These are phyloP conservation scores for Protobothrops mucrosquamatus DNA, from an alignment of 2,113 vertebrate genomes.

Conservation along the genomic window DNA sequence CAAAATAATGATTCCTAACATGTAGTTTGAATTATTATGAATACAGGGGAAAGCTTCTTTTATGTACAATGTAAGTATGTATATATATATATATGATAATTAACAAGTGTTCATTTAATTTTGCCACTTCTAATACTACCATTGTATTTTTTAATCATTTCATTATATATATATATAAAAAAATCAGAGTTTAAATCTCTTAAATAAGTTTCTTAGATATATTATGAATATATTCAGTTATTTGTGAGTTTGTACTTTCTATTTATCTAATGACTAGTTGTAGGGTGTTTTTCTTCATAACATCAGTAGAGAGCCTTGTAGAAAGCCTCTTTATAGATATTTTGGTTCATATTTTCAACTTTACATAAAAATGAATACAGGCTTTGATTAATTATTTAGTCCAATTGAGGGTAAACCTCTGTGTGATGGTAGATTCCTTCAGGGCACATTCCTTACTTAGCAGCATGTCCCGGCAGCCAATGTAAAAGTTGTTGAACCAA, in stretches of 20 bases:
- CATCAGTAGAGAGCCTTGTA: not conserved
- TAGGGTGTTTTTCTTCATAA: not conserved
- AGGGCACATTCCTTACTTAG: not conserved
- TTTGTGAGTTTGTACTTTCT: not conserved
- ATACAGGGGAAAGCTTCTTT: not conserved
- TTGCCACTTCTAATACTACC: not conserved
- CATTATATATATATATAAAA: too few relatives aligned
- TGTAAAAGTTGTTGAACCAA: not conserved
- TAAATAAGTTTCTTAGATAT: not conserved
- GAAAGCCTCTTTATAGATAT: not conserved
- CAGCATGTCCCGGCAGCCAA: not conserved
- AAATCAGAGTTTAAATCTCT: not conserved
- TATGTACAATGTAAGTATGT: not conserved
- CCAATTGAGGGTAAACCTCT: not conserved
- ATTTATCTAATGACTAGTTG: not conserved
- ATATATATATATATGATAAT: not conserved
- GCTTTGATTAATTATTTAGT: constrained; percentile 2
- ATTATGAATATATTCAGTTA: not conserved
- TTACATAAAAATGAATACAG: not conserved
- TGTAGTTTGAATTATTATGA: not conserved
- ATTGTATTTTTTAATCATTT: not conserved
- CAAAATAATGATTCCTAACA: not conserved
- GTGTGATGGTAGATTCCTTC: not conserved
- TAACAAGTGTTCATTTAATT: not conserved
- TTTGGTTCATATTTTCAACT: not conserved